phyloP scores from a whole-genome alignment of 1,140 invertebrate genomes.

The Tetramorium simillimum region DNA sequence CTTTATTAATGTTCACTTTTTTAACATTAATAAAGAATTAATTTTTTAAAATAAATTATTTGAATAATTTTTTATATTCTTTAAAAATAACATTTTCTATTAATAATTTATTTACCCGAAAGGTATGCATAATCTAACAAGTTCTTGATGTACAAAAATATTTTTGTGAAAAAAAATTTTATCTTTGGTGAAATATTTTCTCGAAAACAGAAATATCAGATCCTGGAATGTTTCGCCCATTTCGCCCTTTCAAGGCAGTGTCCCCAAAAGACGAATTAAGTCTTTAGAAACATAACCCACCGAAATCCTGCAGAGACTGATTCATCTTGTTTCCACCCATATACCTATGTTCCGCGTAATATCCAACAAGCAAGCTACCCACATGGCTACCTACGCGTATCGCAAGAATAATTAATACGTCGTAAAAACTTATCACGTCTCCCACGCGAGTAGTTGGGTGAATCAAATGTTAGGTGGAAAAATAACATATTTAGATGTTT shows the following conservation, averaged over 20 bases:
- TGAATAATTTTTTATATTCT: neutral
- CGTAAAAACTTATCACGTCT: constrained; percentile 9
- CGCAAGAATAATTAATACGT: constrained; percentile 30
- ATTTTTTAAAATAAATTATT: neutral
- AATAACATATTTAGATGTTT: neutral
- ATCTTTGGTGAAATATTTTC: neutral
- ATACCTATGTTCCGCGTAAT: constrained; percentile 1
- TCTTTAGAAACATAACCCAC: constrained; percentile 17
- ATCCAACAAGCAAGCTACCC: constrained; percentile 17
- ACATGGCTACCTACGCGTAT: constrained; percentile 3
- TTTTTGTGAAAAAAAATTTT: neutral
- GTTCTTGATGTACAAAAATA: neutral
- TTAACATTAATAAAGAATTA: neutral
- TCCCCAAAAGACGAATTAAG: constrained; percentile 39
- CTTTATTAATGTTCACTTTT: neutral
- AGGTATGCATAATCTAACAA: neutral
- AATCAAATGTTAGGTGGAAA: neutral
- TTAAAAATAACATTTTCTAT: neutral
- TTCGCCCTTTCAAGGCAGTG: neutral
- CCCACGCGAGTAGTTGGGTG: neutral
- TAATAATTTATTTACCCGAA: neutral
- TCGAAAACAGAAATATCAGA: neutral
- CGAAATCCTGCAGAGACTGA: constrained; percentile 24
- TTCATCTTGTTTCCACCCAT: constrained; percentile 25
- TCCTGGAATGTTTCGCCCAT: neutral